Evolutionary conservation across 2,888 invertebrate species (phyloP).

Genomic region (Liodrosophila aerea): DNA sequence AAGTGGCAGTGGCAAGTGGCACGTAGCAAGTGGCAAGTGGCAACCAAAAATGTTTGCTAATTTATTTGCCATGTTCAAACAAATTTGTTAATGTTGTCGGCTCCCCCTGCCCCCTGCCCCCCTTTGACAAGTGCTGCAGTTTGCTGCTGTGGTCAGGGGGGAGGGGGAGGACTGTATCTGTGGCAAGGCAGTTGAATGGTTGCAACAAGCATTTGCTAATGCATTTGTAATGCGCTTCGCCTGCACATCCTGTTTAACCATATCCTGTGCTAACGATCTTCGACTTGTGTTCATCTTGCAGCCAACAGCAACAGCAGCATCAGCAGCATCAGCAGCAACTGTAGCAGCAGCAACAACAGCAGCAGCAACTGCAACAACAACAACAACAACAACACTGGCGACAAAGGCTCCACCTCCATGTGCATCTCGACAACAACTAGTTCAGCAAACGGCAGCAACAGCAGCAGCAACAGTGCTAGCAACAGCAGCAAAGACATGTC

Average conservation of each 20-base stretch:
- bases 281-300: conserved; percentile 18
- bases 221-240: conserved; percentile 81
- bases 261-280: conserved; percentile 46
- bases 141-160: conserved; percentile 68
- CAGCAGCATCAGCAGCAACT: conserved; percentile 47
- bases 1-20: not conserved
- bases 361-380: conserved; percentile 41
- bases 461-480: conserved; percentile 42
- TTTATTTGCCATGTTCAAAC: conserved; percentile 80
- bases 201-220: conserved; percentile 71
- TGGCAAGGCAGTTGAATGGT: conserved; percentile 19
- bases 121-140: conserved; percentile 63
- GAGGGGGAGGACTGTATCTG: no score
- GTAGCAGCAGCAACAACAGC: conserved; percentile 49
- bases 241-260: conserved; percentile 69
- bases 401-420: conserved; percentile 45
- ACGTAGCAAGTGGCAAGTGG: conserved; percentile 48
- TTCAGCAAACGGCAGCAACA: conserved; percentile 43
- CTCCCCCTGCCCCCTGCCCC: not conserved
- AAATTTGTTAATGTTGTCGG: conserved; percentile 72
- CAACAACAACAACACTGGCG: conserved; percentile 48
- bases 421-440: conserved; percentile 22
- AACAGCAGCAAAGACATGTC: conserved; percentile 57
- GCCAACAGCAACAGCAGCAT: conserved; percentile 56
- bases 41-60: conserved; percentile 80